Evolutionary conservation across 2,888 invertebrate genomes (phyloP).

Genomic region (Eumerus sabulonum): DNA sequence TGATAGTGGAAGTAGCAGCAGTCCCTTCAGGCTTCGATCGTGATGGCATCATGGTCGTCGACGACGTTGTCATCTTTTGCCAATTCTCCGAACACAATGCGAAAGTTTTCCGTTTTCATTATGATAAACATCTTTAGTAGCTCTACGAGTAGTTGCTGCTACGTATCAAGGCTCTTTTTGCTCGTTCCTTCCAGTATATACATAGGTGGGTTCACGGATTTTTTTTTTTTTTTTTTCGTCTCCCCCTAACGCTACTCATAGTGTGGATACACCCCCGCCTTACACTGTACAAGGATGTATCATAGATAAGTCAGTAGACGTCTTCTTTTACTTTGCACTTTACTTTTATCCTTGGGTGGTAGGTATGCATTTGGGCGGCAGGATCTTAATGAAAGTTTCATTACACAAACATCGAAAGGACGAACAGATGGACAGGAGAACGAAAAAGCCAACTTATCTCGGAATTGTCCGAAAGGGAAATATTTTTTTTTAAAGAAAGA

Average conservation of each 20-base stretch:
- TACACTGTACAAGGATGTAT: too few species aligned
- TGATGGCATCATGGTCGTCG: conserved; percentile 16
- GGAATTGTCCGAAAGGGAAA: conserved; percentile 14
- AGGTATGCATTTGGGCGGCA: conserved; percentile 61
- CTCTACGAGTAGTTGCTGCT: not conserved
- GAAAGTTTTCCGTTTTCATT: conserved; percentile 69
- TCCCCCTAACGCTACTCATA: too few species aligned
- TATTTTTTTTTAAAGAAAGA: conserved; percentile 29
- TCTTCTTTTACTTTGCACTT: conserved; percentile 50
- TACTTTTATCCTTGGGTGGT: conserved; percentile 51
- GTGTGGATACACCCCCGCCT: too few species aligned
- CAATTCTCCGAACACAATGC: conserved; percentile 60
- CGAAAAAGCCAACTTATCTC: conserved; percentile 33
- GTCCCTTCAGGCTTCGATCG: not conserved
- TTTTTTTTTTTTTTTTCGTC: conserved; percentile 8
- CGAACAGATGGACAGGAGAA: conserved; percentile 9
- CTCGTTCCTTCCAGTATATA: conserved; percentile 35
- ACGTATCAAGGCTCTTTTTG: not conserved
- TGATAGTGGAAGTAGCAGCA: not conserved
- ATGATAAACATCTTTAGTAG: conserved; percentile 67
- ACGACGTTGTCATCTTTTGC: conserved; percentile 40
- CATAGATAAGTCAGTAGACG: not conserved
- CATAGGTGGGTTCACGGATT: conserved; percentile 45
- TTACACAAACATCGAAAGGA: conserved; percentile 59
- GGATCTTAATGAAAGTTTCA: conserved; percentile 67